Conservation (phyloP, 2,113 vertebrate genomes). For the Amphiprion percula region DNA sequence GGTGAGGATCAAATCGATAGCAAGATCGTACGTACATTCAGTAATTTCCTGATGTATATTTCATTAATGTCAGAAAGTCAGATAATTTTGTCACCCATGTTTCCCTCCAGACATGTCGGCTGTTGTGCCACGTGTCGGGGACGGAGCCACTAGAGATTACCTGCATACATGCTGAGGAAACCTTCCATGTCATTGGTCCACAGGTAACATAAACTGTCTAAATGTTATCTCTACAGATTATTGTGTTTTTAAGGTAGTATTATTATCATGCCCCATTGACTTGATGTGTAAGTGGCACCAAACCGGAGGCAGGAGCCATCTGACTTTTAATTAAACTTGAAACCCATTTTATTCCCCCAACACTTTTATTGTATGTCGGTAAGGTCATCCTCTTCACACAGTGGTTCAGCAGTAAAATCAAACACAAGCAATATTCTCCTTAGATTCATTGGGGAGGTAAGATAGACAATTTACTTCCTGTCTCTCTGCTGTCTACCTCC, state of each 20-base stretch:
- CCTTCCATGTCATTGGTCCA: slow-evolving; percentile 96
- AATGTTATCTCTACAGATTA: background rate
- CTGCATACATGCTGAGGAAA: slow-evolving; percentile 96
- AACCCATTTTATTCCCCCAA: slow-evolving; percentile 1
- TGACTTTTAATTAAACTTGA: slow-evolving; percentile 19
- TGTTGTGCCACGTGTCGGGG: slow-evolving; percentile 95
- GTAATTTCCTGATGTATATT: background rate
- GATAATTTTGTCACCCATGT: background rate
- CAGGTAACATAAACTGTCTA: slow-evolving; percentile 86
- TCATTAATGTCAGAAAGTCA: background rate
- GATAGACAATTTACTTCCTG: slow-evolving; percentile 44
- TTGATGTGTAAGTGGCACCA: background rate
- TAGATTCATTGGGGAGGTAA: background rate
- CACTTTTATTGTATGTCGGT: slow-evolving; percentile 5
- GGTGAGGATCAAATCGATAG: background rate
- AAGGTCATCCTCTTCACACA: background rate
- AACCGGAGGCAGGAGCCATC: slow-evolving; percentile 1
- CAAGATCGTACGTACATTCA: no score
- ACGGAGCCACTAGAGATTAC: slow-evolving; percentile 97
- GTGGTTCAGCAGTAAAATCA: slow-evolving; percentile 23
- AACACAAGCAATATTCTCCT: slow-evolving; percentile 11
- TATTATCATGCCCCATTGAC: background rate
- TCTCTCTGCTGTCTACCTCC: slow-evolving; percentile 39
- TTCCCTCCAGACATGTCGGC: slow-evolving; percentile 88
- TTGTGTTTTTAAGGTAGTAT: background rate